A percentile compares a stretch with the other conserved stretches of the same genome.
These are phyloP conservation scores for Drosophila teissieri DNA, from an alignment of 1,140 invertebrate genomes.

Conservation along the genomic window DNA sequence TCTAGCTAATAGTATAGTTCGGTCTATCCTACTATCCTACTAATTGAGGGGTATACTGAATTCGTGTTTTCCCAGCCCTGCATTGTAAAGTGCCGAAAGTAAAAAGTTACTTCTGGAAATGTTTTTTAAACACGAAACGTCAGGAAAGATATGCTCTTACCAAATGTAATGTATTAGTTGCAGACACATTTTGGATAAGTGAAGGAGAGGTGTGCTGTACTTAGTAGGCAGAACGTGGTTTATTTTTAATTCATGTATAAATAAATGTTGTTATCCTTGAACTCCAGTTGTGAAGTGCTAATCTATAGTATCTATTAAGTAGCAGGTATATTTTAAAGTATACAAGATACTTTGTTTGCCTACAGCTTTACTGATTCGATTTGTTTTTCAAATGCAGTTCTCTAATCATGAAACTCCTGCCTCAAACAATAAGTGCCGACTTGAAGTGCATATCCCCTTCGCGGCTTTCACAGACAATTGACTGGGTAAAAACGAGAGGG, in stretches of 20 bases:
- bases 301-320: too few relatives aligned
- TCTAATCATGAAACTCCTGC: not conserved
- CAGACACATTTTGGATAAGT: slow-evolving; percentile 3
- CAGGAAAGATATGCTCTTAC: slow-evolving; percentile 19
- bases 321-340: too few relatives aligned
- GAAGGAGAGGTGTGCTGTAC: not conserved
- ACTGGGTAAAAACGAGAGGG: not conserved
- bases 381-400: not conserved
- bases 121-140: slow-evolving; percentile 30
- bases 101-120: slow-evolving; percentile 46
- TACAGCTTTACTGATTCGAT: too few relatives aligned
- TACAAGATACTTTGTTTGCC: too few relatives aligned
- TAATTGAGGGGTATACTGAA: not conserved
- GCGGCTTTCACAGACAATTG: slow-evolving; percentile 6
- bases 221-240: not conserved
- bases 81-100: slow-evolving; percentile 44
- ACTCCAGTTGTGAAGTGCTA: too few relatives aligned
- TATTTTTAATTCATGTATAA: not conserved
- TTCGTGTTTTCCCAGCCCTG: not conserved
- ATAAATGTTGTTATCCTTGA: not conserved
- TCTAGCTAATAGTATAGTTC: not conserved
- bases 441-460: slow-evolving; percentile 16
- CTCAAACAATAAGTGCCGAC: slow-evolving; percentile 5
- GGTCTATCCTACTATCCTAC: too few relatives aligned
- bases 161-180: slow-evolving; percentile 4